Percentiles rank a stretch among this genome's conserved stretches.
These are phyloP conservation scores for Eupithecia subfuscata DNA, from an alignment of 2,888 invertebrate genomes.

Conservation along the genomic window DNA sequence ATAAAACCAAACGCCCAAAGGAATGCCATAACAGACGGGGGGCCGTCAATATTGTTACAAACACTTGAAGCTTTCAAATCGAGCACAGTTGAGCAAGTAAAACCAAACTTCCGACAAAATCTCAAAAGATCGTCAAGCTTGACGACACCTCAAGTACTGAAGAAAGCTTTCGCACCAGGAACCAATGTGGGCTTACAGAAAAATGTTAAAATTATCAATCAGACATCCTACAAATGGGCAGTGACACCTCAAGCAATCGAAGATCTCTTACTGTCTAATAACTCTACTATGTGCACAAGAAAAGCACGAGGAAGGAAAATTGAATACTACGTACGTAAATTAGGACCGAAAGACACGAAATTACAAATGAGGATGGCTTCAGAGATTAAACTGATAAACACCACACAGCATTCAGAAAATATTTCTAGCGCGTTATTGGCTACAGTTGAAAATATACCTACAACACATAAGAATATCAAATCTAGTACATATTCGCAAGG, in stretches of 20 bases:
- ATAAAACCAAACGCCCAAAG: background rate
- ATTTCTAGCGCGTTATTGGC: background rate
- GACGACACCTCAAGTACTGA: background rate
- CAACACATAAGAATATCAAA: background rate
- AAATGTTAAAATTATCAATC: background rate
- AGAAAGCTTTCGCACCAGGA: background rate
- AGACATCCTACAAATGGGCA: background rate
- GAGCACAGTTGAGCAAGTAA: background rate
- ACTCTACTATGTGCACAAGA: slow-evolving; percentile 17
- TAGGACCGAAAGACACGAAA: background rate
- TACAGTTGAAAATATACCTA: background rate
- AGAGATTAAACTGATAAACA: background rate
- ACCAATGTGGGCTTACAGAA: background rate
- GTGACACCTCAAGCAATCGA: slow-evolving; percentile 7
- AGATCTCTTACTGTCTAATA: background rate
- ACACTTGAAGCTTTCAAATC: background rate
- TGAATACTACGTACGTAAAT: background rate
- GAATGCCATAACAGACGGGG: background rate
- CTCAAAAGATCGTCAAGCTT: background rate
- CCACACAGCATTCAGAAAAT: background rate
- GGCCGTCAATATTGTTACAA: background rate
- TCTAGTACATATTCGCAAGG: background rate
- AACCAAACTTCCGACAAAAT: background rate
- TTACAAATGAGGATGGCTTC: background rate
- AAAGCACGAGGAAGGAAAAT: background rate